Base-by-base conservation (phyloP, 2,888 invertebrate genomes). In the Hypsopygia costalis region DNA sequence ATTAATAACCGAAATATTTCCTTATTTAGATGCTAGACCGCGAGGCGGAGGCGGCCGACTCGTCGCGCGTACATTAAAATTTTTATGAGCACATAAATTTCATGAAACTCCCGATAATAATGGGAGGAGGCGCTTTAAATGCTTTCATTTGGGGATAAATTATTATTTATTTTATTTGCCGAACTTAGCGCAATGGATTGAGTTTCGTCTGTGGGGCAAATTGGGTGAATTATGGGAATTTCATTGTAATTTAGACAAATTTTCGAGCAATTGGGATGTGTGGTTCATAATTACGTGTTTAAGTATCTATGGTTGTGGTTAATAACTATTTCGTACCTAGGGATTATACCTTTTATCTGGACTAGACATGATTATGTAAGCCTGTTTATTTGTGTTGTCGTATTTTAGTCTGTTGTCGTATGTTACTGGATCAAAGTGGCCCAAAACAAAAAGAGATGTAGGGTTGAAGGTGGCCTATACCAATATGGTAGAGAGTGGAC, bases 141-240 rank as follows among this genome's bases (percentile, higher is more conserved):
- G 46, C 41, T 36, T 40, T 41, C 41, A 34, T 33, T 32, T 33
- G 27, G 16, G 33, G 44, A 40, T 47, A 44, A 42, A 42, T 47
- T 47, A 47, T 47, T 47, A 34, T 43, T 36, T 40, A 47, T 44
- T 43, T 47, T 36, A 44, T 44, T 41, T 37, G 41, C 34, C 36
- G n/a, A 28, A 25, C 8, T 25, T 25, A 2, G 25, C 25, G 25
- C 21, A 25, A 7, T n/a, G 25, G 25, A 7, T 7, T 6, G 3
- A 7, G 25, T 7, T n/a, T 7, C 1, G 25, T 3, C 25, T 7
- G 25, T 2, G 25, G n/a, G 25, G 5, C 16, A 4, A 25, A 2
- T 25, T 8, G 8, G 8, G 2, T 25, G 25, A 25, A 6, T 25
- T 25, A 25, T 7, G 25, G 25, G 3, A 25, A 3, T 25, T 25